Evolutionary conservation across 1,140 invertebrate species (phyloP).

Genomic region (Drosophila lacertosa): DNA sequence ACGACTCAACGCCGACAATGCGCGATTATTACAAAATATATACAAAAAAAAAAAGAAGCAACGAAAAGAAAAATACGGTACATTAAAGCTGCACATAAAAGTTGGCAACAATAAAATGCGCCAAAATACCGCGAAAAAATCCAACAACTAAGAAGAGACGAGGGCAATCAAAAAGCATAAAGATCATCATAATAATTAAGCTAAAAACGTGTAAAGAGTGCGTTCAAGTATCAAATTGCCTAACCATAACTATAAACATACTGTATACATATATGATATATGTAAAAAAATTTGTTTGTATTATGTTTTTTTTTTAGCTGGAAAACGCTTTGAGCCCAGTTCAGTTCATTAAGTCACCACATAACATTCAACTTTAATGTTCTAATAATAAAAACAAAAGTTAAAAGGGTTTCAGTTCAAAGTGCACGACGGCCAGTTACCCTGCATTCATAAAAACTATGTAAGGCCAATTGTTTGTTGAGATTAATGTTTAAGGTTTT

Average conservation of each 20-base stretch:
- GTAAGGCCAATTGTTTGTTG: too few species aligned
- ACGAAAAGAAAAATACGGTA: conserved; percentile 23
- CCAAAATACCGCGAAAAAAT: conserved; percentile 39
- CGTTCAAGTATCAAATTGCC: conserved; percentile 17
- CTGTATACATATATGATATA: neutral
- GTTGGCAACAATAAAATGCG: conserved; percentile 43
- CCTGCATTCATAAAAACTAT: too few species aligned
- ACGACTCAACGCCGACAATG: conserved; percentile 35
- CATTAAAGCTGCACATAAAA: conserved; percentile 54
- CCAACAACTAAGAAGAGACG: conserved; percentile 2
- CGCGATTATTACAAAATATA: conserved; percentile 65
- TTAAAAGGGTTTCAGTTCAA: neutral
- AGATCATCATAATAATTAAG: conserved; percentile 39
- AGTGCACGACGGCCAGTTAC: neutral
- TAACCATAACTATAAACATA: neutral
- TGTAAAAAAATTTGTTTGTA: too few species aligned
- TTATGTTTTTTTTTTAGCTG: neutral
- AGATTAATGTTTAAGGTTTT: too few species aligned
- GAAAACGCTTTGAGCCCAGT: neutral
- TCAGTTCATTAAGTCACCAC: neutral
- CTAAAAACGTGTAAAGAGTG: conserved; percentile 31
- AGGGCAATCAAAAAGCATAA: conserved; percentile 23
- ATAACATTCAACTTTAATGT: neutral
- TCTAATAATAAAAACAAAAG: neutral
- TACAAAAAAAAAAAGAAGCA: neutral